phyloP scores from a whole-genome alignment of 2,797 vertebrate genomes.

The Glossophaga mutica region DNA sequence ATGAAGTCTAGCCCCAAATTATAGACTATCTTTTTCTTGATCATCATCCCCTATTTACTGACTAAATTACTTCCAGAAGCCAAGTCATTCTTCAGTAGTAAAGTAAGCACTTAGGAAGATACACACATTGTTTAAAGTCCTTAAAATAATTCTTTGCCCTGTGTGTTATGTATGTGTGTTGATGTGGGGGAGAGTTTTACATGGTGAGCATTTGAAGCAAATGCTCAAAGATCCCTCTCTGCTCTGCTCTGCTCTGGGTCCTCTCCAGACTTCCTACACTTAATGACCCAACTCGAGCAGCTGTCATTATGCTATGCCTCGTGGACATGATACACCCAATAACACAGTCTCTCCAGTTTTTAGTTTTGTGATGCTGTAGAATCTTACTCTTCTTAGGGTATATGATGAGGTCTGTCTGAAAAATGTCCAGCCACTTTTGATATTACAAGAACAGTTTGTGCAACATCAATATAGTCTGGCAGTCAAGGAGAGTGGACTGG shows the following conservation, averaged over 20 bases:
- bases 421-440: not conserved
- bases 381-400: not conserved
- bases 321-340: fast-evolving
- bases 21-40: not conserved
- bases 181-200: not conserved
- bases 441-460: not conserved
- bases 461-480: not conserved
- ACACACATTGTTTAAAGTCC: not conserved
- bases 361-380: not conserved
- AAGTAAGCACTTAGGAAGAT: not conserved
- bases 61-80: conserved; percentile 28
- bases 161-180: not conserved
- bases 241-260: not conserved
- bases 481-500: not conserved
- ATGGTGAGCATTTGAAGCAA: not conserved
- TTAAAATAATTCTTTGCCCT: not conserved
- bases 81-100: not conserved
- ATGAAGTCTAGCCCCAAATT: not conserved
- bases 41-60: not conserved
- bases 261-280: not conserved
- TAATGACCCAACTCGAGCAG: fast-evolving
- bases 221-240: not conserved
- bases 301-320: not conserved
- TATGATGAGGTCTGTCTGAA: not conserved
- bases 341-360: not conserved